Evolutionary conservation across 2,113 vertebrate species (phyloP).

Genomic region (Pontoporia blainvillei): DNA sequence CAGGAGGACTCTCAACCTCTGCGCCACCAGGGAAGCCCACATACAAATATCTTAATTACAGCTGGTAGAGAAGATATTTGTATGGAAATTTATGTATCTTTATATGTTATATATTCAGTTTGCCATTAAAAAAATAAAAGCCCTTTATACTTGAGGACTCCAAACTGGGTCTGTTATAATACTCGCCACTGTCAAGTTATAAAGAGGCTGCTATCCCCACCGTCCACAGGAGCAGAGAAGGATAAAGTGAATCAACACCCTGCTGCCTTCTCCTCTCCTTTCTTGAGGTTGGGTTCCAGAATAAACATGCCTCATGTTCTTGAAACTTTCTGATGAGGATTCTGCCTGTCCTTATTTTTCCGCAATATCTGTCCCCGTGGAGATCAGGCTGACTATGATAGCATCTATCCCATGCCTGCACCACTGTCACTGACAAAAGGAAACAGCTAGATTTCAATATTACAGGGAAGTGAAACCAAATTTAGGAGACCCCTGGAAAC

Average conservation of each 20-base stretch:
- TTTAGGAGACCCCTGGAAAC: not conserved
- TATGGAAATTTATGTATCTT: constrained; percentile 70
- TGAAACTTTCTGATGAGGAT: not conserved
- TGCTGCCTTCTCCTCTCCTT: not conserved
- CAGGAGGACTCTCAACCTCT: too few species aligned
- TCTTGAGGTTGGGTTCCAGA: not conserved
- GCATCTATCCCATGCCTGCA: not conserved
- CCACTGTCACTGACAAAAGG: not conserved
- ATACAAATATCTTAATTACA: constrained; percentile 74
- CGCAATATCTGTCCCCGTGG: not conserved
- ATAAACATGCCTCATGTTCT: not conserved
- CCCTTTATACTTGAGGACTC: not conserved
- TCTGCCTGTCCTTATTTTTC: not conserved
- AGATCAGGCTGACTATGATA: not conserved
- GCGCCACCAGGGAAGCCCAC: not conserved
- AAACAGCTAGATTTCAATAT: not conserved
- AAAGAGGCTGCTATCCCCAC: too few species aligned
- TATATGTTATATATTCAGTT: constrained; percentile 51
- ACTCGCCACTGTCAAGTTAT: not conserved
- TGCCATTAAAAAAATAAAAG: constrained; percentile 15
- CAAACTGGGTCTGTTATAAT: not conserved
- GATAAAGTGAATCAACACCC: fast-evolving
- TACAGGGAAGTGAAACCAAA: not conserved
- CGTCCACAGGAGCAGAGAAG: not conserved
- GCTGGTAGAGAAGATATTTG: constrained; percentile 56